phyloP scores from a whole-genome alignment of 2,797 vertebrate genomes.

The Coilia nasus region DNA sequence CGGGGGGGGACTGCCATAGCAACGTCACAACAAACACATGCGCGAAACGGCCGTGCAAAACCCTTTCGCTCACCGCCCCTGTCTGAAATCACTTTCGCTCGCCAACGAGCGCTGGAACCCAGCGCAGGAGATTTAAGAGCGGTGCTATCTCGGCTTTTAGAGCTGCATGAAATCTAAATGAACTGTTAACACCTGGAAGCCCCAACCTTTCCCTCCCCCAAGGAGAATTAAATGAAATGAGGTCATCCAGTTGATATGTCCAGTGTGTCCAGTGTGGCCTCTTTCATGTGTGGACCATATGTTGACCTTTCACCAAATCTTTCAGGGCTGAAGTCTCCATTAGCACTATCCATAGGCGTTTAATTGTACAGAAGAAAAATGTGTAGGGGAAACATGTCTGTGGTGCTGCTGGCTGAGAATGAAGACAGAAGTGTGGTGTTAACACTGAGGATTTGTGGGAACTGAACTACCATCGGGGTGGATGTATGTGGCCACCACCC shows the following conservation, averaged over 20 bases:
- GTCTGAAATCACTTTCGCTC: slow-evolving; percentile 5
- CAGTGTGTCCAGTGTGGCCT: background rate
- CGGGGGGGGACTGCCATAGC: background rate
- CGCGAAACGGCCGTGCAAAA: slow-evolving; percentile 3
- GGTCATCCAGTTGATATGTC: slow-evolving; percentile 11
- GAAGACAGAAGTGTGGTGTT: background rate
- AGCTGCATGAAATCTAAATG: background rate
- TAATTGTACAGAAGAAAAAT: background rate
- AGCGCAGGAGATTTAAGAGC: background rate
- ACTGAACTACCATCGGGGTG: background rate
- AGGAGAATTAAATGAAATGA: background rate
- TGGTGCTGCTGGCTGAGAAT: too few relatives aligned
- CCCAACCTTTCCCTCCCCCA: background rate
- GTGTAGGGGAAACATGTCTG: too few relatives aligned
- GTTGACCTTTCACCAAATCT: slow-evolving; percentile 6
- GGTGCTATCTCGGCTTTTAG: background rate
- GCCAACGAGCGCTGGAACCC: background rate
- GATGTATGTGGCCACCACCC: slow-evolving; percentile 4
- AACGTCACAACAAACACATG: slow-evolving; percentile 25
- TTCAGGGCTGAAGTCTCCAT: background rate
- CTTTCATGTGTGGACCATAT: background rate
- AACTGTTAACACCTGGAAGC: background rate
- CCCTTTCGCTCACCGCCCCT: background rate
- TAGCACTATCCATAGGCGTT: background rate
- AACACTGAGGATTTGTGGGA: background rate